Evolutionary conservation across 1,140 invertebrate genomes (phyloP), one percentile per base, ranked within the genome.

Genomic region (Tenebrio molitor): DNA sequence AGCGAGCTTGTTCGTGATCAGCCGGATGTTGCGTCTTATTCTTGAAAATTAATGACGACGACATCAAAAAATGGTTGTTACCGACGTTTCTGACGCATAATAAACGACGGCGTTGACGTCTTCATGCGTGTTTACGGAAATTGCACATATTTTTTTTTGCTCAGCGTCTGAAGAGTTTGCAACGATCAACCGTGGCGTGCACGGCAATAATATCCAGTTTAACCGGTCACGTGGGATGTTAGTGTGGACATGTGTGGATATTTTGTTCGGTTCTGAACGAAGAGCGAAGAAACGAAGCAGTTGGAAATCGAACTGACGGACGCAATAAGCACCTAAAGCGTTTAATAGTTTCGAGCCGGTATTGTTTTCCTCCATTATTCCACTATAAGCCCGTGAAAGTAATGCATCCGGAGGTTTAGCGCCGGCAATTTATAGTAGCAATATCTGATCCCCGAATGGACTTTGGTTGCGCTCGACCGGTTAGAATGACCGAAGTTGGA

Each of bases 401-500:
- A 76, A 76, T 73, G 64, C 67, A 73, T 76, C 63, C 68, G 42
- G 68, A 71, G 74, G 68, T 76, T 76, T 76, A 74, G 50, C 69
- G 33, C 5, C 15, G 44, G 25, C 72, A 71, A 74, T 74, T 74
- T 74, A 74, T 64, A 16, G 34, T 36, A 29, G 74, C 72, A 71
- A 76, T 76, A 71, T 70, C 65, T 69, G 74, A 75, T 73, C 58
- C 71, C 71, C n/a, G 36, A 74, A 71, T 73, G 74, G 74, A 74
- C 74, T 76, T 74, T 72, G 74, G 72, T 70, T 67, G 63, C 65
- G 69, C 68, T 71, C 53, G 72, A 76, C 73, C 72, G 72, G 66
- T 34, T 64, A 50, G 36, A 75, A 75, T 69, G 74, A 44, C 66
- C 63, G 15, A 76, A 76, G 46, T 76, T 71, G 63, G 72, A 71